Percentiles rank a stretch among this genome's conserved stretches.
These are phyloP conservation scores for Chrysocyon brachyurus DNA, from an alignment of 2,797 vertebrate species.

Conservation along the genomic window DNA sequence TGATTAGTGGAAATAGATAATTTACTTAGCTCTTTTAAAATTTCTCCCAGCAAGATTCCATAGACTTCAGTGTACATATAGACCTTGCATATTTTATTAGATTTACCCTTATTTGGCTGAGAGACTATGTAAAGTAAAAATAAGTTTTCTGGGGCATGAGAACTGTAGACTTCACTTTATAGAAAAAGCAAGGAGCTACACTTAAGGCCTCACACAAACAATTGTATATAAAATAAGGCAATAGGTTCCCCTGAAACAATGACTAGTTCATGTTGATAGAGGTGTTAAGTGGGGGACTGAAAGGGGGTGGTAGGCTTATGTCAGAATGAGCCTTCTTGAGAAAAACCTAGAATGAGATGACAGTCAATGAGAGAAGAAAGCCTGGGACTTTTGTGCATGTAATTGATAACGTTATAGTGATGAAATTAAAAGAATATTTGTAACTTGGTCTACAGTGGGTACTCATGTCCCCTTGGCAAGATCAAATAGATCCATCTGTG, in stretches of 20 bases:
- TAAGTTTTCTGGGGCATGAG: slow-evolving; percentile 1
- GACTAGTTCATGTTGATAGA: background rate
- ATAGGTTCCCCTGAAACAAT: background rate
- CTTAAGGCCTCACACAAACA: background rate
- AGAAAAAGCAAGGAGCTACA: background rate
- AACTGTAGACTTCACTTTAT: background rate
- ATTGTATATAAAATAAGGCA: background rate
- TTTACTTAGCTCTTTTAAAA: background rate
- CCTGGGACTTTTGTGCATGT: background rate
- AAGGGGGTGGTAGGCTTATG: background rate
- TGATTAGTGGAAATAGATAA: background rate
- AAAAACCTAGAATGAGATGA: background rate
- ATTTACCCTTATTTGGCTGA: background rate
- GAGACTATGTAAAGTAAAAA: background rate
- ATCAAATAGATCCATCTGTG: background rate
- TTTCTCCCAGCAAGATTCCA: background rate
- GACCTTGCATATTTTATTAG: background rate
- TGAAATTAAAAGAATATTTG: background rate
- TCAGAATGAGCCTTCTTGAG: background rate
- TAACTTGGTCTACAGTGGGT: background rate
- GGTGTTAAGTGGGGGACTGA: background rate
- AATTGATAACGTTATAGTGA: background rate
- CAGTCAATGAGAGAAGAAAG: background rate
- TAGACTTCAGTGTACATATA: background rate
- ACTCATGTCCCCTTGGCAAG: background rate